phyloP scores from a whole-genome alignment of 2,888 invertebrate species.

The Malachius bipustulatus region DNA sequence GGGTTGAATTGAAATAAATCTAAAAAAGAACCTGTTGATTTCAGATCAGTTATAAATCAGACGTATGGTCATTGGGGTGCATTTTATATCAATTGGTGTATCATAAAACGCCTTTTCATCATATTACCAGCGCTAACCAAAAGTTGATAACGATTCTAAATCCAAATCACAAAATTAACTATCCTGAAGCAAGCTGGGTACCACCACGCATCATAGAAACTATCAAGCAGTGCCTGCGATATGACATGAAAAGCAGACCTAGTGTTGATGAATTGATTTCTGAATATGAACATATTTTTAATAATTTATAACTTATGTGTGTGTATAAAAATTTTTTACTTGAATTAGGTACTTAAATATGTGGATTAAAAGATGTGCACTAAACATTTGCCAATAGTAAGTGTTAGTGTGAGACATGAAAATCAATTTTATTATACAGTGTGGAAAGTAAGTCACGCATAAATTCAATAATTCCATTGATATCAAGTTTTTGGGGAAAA shows the following conservation, averaged over 20 bases:
- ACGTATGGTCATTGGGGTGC: slow-evolving; percentile 96
- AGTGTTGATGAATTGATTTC: slow-evolving; percentile 59
- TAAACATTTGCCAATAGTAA: no score
- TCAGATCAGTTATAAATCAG: slow-evolving; percentile 81
- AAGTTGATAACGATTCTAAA: slow-evolving; percentile 24
- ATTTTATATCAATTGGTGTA: slow-evolving; percentile 90
- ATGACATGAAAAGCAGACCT: slow-evolving; percentile 61
- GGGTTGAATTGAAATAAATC: no score
- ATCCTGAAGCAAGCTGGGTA: slow-evolving; percentile 47
- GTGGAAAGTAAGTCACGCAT: no score
- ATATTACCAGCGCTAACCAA: slow-evolving; percentile 39
- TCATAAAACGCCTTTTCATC: slow-evolving; percentile 81
- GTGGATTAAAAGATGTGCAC: no score
- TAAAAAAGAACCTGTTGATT: slow-evolving; percentile 13
- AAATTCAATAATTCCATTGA: no score
- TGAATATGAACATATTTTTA: slow-evolving; percentile 26
- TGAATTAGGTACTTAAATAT: no score
- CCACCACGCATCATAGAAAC: slow-evolving; percentile 50
- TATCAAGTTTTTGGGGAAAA: no score
- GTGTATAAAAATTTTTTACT: no score
- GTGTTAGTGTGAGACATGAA: no score
- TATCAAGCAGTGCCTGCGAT: slow-evolving; percentile 58
- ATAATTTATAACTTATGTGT: no score
- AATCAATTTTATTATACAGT: no score
- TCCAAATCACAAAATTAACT: slow-evolving; percentile 55